Percentiles rank a stretch among this genome's conserved stretches.
Conservation (phyloP, 1,140 invertebrate species). For the Gryon sp. region DNA sequence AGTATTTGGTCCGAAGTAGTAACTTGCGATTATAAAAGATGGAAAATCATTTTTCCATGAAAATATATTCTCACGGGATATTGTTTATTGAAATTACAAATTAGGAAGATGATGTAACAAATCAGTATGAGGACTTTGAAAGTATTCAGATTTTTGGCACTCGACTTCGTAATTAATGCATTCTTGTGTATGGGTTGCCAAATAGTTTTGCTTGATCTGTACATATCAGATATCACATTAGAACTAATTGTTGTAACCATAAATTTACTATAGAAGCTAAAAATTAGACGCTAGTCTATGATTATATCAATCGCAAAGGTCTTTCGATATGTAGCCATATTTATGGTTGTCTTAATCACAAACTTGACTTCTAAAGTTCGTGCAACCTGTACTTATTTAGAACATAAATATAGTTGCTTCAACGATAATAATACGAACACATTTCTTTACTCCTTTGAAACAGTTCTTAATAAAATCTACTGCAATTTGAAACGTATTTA, state of each 20-base stretch:
- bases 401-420: conserved; percentile 52
- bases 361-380: conserved; percentile 53
- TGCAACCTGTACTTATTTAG: conserved; percentile 49
- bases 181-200: neutral
- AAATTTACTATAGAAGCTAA: conserved; percentile 40
- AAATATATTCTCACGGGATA: too few species aligned
- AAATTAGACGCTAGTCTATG: conserved; percentile 43
- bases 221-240: conserved; percentile 43
- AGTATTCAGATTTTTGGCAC: too few species aligned
- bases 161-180: conserved; percentile 18
- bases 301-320: conserved; percentile 50
- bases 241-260: conserved; percentile 50
- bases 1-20: too few species aligned
- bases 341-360: conserved; percentile 59
- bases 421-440: conserved; percentile 43
- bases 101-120: too few species aligned
- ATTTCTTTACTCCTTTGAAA: conserved; percentile 19
- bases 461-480: conserved; percentile 36
- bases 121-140: too few species aligned
- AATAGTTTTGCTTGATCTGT: conserved; percentile 21
- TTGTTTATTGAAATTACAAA: too few species aligned
- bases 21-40: too few species aligned
- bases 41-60: too few species aligned
- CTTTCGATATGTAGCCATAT: conserved; percentile 36
- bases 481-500: conserved; percentile 9